phyloP scores from a whole-genome alignment of 1,140 invertebrate species.

The Hyphantria cunea region DNA sequence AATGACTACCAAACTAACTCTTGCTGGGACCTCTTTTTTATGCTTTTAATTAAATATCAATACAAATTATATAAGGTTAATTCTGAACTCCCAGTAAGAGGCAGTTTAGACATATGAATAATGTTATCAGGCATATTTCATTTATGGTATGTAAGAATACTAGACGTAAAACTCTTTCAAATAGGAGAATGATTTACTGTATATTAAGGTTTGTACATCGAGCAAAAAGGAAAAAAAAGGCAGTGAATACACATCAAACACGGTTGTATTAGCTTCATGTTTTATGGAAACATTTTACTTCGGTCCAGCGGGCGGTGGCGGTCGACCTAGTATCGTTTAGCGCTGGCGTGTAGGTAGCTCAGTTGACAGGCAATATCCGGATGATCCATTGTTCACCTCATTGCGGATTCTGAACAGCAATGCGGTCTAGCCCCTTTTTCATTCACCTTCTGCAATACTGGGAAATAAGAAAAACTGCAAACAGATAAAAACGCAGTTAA shows the following conservation, averaged over 20 bases:
- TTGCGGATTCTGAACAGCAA: slow-evolving; percentile 62
- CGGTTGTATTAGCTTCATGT: slow-evolving; percentile 31
- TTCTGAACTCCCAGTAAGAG: too few species aligned
- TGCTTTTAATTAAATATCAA: too few species aligned
- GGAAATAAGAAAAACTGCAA: slow-evolving; percentile 38
- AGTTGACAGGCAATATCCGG: slow-evolving; percentile 72
- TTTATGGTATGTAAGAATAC: too few species aligned
- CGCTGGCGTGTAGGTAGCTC: slow-evolving; percentile 33
- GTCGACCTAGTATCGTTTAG: slow-evolving; percentile 34
- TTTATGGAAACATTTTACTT: slow-evolving; percentile 31
- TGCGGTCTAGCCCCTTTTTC: slow-evolving; percentile 36
- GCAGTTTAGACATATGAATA: too few species aligned
- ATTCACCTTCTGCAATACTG: slow-evolving; percentile 30
- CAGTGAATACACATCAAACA: slow-evolving; percentile 18
- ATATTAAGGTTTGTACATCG: too few species aligned
- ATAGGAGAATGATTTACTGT: too few species aligned
- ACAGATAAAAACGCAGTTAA: slow-evolving; percentile 33
- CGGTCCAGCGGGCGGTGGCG: slow-evolving; percentile 26
- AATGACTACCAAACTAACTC: too few species aligned
- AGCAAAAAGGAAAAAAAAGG: slow-evolving; percentile 17
- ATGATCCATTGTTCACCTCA: slow-evolving; percentile 73
- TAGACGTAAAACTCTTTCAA: too few species aligned
- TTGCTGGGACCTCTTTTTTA: too few species aligned
- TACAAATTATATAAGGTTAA: too few species aligned
- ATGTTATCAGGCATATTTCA: too few species aligned